Conservation (phyloP, 2,797 vertebrate species). For the Remorina albescens region DNA sequence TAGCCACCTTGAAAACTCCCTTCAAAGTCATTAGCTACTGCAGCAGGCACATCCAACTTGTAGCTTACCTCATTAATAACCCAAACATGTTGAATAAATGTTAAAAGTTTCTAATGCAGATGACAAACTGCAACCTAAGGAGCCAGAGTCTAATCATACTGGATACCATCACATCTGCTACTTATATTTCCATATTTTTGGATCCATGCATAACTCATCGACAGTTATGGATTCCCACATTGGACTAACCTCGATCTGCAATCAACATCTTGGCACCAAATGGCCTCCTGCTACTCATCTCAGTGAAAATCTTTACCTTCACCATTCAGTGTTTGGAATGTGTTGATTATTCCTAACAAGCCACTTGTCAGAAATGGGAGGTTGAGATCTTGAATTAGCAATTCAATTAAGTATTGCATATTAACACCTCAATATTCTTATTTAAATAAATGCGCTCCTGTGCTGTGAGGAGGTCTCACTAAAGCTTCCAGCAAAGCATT, state of each 20-base stretch:
- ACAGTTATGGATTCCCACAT: slow-evolving; percentile 39
- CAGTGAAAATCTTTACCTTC: slow-evolving; percentile 48
- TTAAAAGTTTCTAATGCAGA: background rate
- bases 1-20: slow-evolving; percentile 74
- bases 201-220: slow-evolving; percentile 40
- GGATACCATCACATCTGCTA: slow-evolving; percentile 31
- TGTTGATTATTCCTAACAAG: slow-evolving; percentile 23
- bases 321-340: slow-evolving; percentile 14
- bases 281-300: slow-evolving; percentile 4
- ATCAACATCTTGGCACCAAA: slow-evolving; percentile 39
- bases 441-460: slow-evolving; percentile 8
- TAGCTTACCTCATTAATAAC: slow-evolving; percentile 37
- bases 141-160: background rate
- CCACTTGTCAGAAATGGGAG: slow-evolving; percentile 26
- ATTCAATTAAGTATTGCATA: slow-evolving; percentile 33
- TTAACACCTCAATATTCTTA: slow-evolving; percentile 10
- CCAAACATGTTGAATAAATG: slow-evolving; percentile 20
- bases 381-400: slow-evolving; percentile 42
- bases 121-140: slow-evolving; percentile 17
- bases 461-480: background rate
- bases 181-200: slow-evolving; percentile 32
- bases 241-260: slow-evolving; percentile 34
- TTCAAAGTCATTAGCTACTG: slow-evolving; percentile 65
- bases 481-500: background rate
- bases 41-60: slow-evolving; percentile 33